phyloP scores from a whole-genome alignment of 2,797 vertebrate species.

The Phylloscopus collybita region DNA sequence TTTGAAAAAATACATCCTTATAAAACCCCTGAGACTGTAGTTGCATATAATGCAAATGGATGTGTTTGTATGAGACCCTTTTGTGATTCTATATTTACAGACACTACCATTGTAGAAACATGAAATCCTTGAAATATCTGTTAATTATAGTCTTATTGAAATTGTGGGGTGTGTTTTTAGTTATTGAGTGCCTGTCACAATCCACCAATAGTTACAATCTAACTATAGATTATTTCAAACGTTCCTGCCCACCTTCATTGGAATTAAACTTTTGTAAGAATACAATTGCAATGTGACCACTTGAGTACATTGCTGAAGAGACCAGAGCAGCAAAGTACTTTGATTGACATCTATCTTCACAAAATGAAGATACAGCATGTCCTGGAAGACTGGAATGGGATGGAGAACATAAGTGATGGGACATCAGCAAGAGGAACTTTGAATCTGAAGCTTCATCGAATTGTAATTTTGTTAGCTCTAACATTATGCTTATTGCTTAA shows the following conservation, averaged over 20 bases:
- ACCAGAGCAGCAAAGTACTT: background rate
- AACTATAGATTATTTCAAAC: background rate
- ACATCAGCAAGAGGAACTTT: background rate
- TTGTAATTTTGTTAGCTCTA: background rate
- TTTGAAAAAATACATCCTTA: background rate
- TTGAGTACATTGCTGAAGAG: background rate
- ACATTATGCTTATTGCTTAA: background rate
- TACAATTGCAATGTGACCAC: too few species aligned
- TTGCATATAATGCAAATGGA: background rate
- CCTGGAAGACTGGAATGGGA: background rate
- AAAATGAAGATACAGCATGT: too few species aligned
- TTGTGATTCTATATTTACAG: background rate
- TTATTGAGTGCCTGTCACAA: background rate
- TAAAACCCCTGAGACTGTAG: background rate
- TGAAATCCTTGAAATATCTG: background rate
- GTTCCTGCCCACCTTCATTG: background rate
- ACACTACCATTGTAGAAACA: background rate
- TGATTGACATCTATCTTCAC: background rate
- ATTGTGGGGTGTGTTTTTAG: background rate
- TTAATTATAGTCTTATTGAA: background rate
- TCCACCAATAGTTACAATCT: background rate
- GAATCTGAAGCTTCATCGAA: background rate
- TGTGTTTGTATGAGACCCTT: background rate
- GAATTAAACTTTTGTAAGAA: background rate
- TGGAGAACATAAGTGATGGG: background rate